Conservation (phyloP, 1,140 invertebrate genomes). For the Drosophila pseudoananassae region DNA sequence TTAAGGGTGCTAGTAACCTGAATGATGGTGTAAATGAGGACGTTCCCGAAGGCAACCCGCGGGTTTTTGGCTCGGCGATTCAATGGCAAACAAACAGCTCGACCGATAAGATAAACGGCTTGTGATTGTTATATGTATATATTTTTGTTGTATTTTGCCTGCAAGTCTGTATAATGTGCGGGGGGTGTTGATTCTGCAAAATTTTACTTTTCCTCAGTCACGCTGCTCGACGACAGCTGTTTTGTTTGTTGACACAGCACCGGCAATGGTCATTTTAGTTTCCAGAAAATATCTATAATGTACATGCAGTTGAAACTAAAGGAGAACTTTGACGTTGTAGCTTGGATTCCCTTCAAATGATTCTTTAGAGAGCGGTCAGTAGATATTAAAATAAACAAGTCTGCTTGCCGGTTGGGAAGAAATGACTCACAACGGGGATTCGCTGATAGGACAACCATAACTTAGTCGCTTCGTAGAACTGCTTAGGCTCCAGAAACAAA, state of each 20-base stretch:
- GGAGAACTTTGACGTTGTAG: conserved; percentile 27
- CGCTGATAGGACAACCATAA: conserved; percentile 26
- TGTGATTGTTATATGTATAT: conserved; percentile 10
- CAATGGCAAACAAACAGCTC: conserved; percentile 52
- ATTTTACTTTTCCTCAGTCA: conserved; percentile 9
- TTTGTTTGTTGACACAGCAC: conserved; percentile 24
- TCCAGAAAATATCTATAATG: not conserved
- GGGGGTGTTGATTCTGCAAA: conserved; percentile 16
- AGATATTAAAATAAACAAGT: conserved; percentile 22
- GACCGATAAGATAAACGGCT: conserved; percentile 66
- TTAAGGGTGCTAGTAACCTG: not conserved
- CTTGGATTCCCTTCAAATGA: conserved; percentile 52
- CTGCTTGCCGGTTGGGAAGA: conserved; percentile 28
- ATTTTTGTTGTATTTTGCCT: conserved; percentile 21
- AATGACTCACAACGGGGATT: conserved; percentile 38
- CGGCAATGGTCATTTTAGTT: not conserved
- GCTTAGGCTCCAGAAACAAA: conserved; percentile 16
- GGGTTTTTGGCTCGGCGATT: conserved; percentile 11
- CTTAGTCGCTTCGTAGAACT: not conserved
- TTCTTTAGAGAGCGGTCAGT: not conserved
- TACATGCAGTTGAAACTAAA: conserved; percentile 14
- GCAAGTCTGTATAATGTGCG: conserved; percentile 18
- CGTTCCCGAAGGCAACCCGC: not conserved
- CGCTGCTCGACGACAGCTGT: conserved; percentile 23
- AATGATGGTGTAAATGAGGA: conserved; percentile 14